A percentile compares a stretch with the other conserved stretches of the same genome.
phyloP scores from a whole-genome alignment of 2,888 invertebrate genomes.

The Tortrix viridana region DNA sequence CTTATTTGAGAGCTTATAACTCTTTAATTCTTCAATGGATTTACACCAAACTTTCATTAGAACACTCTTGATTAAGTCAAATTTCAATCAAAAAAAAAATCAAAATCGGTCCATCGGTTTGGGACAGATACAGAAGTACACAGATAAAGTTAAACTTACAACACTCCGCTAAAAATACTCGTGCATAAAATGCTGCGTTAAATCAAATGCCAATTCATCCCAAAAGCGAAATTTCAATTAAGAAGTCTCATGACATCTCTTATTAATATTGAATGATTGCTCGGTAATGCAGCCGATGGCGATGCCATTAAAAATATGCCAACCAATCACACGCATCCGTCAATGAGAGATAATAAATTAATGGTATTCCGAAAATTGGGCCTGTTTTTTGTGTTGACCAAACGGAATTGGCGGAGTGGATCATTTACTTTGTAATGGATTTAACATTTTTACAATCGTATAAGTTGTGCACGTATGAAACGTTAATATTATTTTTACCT shows the following conservation, averaged over 20 bases:
- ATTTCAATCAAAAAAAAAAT: too few species aligned
- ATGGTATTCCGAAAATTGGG: slow-evolving; percentile 27
- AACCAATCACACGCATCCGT: slow-evolving; percentile 41
- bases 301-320: slow-evolving; percentile 69
- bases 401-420: slow-evolving; percentile 31
- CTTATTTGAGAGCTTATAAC: too few species aligned
- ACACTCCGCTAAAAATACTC: neutral
- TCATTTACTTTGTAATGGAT: slow-evolving; percentile 12
- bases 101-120: too few species aligned
- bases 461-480: neutral
- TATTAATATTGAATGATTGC: slow-evolving; percentile 73
- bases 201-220: slow-evolving; percentile 2
- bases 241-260: slow-evolving; percentile 69
- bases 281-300: slow-evolving; percentile 56
- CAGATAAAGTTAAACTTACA: neutral
- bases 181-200: neutral
- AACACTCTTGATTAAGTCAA: too few species aligned
- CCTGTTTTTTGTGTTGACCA: slow-evolving; percentile 23
- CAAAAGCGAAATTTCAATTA: slow-evolving; percentile 73
- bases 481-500: too few species aligned
- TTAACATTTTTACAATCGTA: neutral
- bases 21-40: too few species aligned
- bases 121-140: too few species aligned
- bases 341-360: slow-evolving; percentile 36
- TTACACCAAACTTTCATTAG: too few species aligned